Evolutionary conservation across 2,888 invertebrate genomes (phyloP), one percentile per base, ranked within the genome.

Genomic region (Polietes domitor): DNA sequence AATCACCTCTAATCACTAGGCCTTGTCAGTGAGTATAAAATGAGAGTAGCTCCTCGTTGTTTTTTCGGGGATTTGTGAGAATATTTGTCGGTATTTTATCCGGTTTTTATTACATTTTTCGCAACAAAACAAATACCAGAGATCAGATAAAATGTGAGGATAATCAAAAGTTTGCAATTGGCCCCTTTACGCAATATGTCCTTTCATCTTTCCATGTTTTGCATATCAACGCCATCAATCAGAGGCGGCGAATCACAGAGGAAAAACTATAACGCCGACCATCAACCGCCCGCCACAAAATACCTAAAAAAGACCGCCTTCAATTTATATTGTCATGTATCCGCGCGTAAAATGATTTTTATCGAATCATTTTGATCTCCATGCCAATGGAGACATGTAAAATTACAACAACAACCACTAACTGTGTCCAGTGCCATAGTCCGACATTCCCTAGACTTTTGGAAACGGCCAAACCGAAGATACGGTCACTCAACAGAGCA

Each of bases 341-440:
- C n/a, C n/a, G 65, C 71, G 72, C 77, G 75, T 68, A 78, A 81
- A 84, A 72, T 81, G 83, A 77, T 84, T 84, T 72, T 81, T 81
- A 78, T 84, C 81, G 73, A 47, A 61, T 47, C 58, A 28, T 81
- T 77, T 37, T 78, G 55, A 84, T 81, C 80, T 76, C 15, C 61
- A 75, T 37, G 55, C 26, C 70, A 37, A 75, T 78, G 26, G 63
- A 65, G 58, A 74, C 81, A 70, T 82, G 81, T 50, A 81, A 76
- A 72, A 76, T 72, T 32, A 65, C 72, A 72, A 26, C 72, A 72
- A 26, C 21, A 19, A 21, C 37, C 19, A 21, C 37, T 32, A 19
- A 41, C 58, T 47, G 75, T 68, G 76, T 73, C 3, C 32, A 32
- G 9, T 37, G 12, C 37, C 7, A 7, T 78, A 70, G 73, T 41